Conservation (phyloP, 2,797 vertebrate species). For the Falco naumanni region DNA sequence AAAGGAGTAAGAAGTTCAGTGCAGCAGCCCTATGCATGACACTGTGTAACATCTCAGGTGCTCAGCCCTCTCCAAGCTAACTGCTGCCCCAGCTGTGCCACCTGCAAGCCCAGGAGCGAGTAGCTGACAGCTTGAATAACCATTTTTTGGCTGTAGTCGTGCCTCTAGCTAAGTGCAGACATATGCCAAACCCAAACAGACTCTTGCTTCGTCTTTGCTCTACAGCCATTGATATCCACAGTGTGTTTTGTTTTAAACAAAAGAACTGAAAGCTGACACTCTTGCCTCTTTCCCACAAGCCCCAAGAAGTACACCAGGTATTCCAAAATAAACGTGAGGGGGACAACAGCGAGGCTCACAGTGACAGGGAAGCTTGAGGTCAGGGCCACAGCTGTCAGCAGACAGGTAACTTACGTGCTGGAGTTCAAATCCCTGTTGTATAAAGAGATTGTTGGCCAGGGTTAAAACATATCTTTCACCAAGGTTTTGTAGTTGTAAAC, state of each 20-base stretch:
- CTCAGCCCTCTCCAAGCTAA: not conserved
- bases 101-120: not conserved
- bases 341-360: not conserved
- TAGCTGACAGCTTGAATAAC: not conserved
- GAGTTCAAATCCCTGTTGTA: constrained; percentile 62
- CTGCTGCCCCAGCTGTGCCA: not conserved
- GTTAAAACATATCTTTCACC: constrained; percentile 45
- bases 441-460: constrained; percentile 74
- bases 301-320: not conserved
- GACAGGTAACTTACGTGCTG: constrained; percentile 56
- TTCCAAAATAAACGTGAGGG: not conserved
- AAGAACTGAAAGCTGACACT: not conserved
- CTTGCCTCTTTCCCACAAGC: not conserved
- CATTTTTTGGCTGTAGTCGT: not conserved
- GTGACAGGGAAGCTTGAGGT: not conserved
- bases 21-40: not conserved
- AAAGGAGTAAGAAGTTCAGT: not conserved
- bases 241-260: not conserved
- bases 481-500: constrained; percentile 66
- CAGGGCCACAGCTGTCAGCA: not conserved
- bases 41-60: not conserved
- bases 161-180: not conserved
- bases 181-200: not conserved
- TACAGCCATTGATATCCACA: not conserved
- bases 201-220: not conserved